Conservation (phyloP, 2,888 invertebrate genomes). For the Zele albiditarsus region DNA sequence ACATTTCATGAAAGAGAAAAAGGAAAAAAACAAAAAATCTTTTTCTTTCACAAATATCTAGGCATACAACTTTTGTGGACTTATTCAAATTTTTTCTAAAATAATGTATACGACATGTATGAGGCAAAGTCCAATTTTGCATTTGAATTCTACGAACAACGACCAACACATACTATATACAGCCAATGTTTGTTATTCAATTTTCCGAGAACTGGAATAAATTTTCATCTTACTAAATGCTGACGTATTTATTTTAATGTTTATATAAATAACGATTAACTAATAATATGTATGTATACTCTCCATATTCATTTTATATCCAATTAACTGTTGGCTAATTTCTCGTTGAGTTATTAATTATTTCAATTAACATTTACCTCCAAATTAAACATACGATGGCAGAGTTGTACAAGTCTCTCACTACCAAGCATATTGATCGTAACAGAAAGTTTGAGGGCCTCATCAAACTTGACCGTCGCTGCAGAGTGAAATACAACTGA, state of each 20-base stretch:
- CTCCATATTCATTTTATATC: too few relatives aligned
- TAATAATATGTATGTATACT: neutral
- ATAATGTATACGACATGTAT: constrained; percentile 36
- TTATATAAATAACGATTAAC: neutral
- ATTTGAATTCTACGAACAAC: constrained; percentile 13
- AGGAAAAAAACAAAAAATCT: constrained; percentile 8
- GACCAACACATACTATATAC: neutral
- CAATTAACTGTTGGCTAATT: neutral
- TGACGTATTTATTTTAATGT: neutral
- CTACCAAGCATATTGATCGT: constrained; percentile 86
- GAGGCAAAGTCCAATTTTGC: constrained; percentile 1
- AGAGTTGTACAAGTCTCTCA: constrained; percentile 80
- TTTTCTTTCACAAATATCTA: neutral
- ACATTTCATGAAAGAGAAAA: neutral
- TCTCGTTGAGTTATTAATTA: neutral
- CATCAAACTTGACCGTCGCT: constrained; percentile 88
- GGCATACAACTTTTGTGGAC: constrained; percentile 10
- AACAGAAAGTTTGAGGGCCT: constrained; percentile 81
- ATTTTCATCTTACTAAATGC: neutral
- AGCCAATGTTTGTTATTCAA: neutral
- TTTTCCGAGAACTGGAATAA: neutral
- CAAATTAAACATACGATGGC: constrained; percentile 80
- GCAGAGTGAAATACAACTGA: constrained; percentile 88
- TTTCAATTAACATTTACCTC: constrained; percentile 74
- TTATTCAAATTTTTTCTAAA: constrained; percentile 42